Base-by-base conservation (phyloP, 2,797 vertebrate genomes). In the Fundulus diaphanus region DNA sequence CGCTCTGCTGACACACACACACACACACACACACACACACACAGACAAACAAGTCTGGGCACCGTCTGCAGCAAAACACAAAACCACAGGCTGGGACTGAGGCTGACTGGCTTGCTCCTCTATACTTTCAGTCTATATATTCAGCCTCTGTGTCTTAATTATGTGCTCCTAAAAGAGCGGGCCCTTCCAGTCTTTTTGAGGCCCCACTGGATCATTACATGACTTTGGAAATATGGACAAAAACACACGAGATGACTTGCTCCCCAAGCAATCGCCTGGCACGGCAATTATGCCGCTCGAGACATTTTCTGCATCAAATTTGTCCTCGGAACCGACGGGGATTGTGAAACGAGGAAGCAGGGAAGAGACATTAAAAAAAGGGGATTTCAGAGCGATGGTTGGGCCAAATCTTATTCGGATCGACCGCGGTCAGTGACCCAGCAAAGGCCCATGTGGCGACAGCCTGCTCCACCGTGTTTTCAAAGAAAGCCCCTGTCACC, bases 61-160 rank as follows among this genome's bases (percentile, higher is more conserved):
- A 89, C 85, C 31, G 78, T 85, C 89, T 84, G 83, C 86, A 91
- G 92, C 91, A 89, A 92, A 95, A 93, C 90, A 91, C 82, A 83
- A 90, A 93, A 95, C 94, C 94, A 78, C 94, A 95, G 92, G 89
- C 92, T 90, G 90, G 87, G 91, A 94, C 90, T 93, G 91, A 94
- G 93, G 89, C 90, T 81, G 85, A 90, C 92, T 92, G 87, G 85
- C 90, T 91, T 87, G 90, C 90, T 90, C 87, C 92, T 92, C 94
- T 96, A 91, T 95, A 95, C 91, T 95, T 95, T 94, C 91, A 88
- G 93, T 92, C 92, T 94, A 93, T 91, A 95, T 94, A 95, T 94
- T 95, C 93, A 90, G 92, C 90, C 89, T 88, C 88, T 93, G 92
- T 93, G 90, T 94, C 90, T 94, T 94, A 95, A 95, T 95, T 95